These are phyloP conservation scores for Phyllopteryx taeniolatus DNA, from an alignment of 2,113 vertebrate species.

Conservation along the genomic window DNA sequence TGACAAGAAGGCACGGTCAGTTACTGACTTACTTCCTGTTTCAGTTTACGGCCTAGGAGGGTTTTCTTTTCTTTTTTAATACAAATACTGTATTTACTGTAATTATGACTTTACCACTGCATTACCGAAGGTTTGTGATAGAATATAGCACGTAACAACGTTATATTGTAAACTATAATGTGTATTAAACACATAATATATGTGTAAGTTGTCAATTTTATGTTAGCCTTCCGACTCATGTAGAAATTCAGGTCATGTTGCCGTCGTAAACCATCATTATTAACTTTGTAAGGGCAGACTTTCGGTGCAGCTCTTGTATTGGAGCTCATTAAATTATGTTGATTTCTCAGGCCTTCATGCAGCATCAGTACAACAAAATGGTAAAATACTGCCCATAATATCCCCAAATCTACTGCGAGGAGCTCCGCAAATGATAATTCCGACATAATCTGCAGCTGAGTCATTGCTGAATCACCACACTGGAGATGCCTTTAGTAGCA, in stretches of 20 bases:
- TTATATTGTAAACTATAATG: too few relatives aligned
- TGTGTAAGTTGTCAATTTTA: neutral
- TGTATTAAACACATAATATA: too few relatives aligned
- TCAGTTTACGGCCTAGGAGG: too few relatives aligned
- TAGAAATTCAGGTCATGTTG: neutral
- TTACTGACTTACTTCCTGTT: too few relatives aligned
- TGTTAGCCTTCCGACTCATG: neutral
- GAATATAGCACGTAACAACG: too few relatives aligned
- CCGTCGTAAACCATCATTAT: neutral
- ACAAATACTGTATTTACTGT: neutral
- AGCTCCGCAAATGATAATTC: neutral
- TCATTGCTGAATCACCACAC: conserved; percentile 3
- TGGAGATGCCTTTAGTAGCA: conserved; percentile 2
- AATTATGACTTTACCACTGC: too few relatives aligned
- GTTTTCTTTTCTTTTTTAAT: neutral
- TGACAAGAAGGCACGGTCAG: too few relatives aligned
- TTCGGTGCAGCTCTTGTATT: neutral
- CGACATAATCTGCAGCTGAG: conserved; percentile 14
- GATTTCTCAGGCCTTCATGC: neutral
- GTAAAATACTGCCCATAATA: neutral
- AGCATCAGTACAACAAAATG: neutral
- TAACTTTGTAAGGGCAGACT: neutral
- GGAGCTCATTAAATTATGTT: neutral
- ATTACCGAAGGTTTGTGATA: neutral
- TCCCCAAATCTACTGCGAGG: neutral